These are phyloP conservation scores for Hecatera dysodea DNA, from an alignment of 2,888 invertebrate genomes.

Conservation along the genomic window DNA sequence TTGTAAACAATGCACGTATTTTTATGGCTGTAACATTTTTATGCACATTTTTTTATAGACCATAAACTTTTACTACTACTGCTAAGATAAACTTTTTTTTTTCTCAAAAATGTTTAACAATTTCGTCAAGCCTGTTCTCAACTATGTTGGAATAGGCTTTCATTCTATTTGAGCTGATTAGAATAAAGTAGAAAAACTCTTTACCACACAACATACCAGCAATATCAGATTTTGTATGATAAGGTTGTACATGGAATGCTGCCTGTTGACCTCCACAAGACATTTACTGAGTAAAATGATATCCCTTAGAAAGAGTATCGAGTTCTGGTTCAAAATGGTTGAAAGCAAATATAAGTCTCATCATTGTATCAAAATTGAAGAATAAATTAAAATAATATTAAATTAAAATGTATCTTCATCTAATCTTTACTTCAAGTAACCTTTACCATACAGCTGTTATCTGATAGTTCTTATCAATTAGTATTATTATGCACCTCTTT, in stretches of 20 bases:
- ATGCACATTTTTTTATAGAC: not conserved
- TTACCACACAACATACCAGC: too few species aligned
- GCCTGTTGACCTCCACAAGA: too few species aligned
- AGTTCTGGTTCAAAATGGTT: not conserved
- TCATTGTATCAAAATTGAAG: not conserved
- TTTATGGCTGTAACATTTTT: not conserved
- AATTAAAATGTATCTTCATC: slow-evolving; percentile 5
- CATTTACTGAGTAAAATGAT: too few species aligned
- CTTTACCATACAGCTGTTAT: slow-evolving; percentile 17
- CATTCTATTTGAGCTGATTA: too few species aligned
- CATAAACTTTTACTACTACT: not conserved
- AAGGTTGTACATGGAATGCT: too few species aligned
- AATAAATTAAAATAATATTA: not conserved
- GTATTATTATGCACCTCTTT: not conserved
- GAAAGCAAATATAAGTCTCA: not conserved
- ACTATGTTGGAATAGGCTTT: too few species aligned
- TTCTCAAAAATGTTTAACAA: too few species aligned
- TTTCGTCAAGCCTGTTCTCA: too few species aligned
- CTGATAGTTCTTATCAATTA: slow-evolving; percentile 29
- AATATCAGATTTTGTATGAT: too few species aligned
- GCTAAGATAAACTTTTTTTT: not conserved
- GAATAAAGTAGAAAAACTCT: too few species aligned
- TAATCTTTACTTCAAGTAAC: slow-evolving; percentile 14
- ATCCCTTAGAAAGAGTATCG: too few species aligned
- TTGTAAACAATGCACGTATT: not conserved